Evolutionary conservation across 2,888 invertebrate genomes (phyloP).

Genomic region (Pammene fasciana): DNA sequence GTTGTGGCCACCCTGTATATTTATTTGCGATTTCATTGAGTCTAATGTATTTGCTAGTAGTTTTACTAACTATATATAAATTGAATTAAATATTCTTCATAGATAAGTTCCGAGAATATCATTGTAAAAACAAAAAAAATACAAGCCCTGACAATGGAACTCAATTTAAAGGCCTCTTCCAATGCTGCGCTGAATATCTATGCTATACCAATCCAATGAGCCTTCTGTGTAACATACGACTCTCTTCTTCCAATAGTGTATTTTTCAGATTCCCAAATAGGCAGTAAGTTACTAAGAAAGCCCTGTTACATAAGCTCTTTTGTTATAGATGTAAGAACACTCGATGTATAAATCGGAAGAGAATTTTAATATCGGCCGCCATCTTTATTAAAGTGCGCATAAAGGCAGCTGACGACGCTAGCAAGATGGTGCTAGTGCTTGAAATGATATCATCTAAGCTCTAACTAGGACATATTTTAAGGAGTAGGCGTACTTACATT

Average conservation of each 20-base stretch:
- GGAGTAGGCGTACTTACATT: background rate
- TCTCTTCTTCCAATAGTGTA: background rate
- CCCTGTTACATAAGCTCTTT: background rate
- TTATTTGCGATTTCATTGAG: too few relatives aligned
- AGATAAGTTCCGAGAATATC: background rate
- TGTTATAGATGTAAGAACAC: background rate
- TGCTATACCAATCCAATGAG: background rate
- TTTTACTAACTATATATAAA: too few relatives aligned
- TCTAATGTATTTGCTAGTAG: too few relatives aligned
- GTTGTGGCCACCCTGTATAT: too few relatives aligned
- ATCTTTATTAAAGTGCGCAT: conserved; percentile 72
- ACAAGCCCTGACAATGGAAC: background rate
- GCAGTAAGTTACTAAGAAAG: background rate
- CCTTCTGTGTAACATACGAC: background rate
- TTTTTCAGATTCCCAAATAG: background rate
- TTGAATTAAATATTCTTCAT: too few relatives aligned
- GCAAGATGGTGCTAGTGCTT: conserved; percentile 14
- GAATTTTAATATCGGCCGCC: conserved; percentile 76
- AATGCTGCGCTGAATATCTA: background rate
- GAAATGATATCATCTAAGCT: conserved; percentile 10
- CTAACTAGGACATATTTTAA: conserved; percentile 3
- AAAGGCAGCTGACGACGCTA: conserved; percentile 63
- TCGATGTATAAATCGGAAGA: conserved; percentile 53
- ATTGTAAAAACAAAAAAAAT: background rate
- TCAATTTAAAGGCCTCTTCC: background rate